Evolutionary conservation across 92 coral and sea anemone species (phyloP).

Genomic region (Heliopora coerulea): DNA sequence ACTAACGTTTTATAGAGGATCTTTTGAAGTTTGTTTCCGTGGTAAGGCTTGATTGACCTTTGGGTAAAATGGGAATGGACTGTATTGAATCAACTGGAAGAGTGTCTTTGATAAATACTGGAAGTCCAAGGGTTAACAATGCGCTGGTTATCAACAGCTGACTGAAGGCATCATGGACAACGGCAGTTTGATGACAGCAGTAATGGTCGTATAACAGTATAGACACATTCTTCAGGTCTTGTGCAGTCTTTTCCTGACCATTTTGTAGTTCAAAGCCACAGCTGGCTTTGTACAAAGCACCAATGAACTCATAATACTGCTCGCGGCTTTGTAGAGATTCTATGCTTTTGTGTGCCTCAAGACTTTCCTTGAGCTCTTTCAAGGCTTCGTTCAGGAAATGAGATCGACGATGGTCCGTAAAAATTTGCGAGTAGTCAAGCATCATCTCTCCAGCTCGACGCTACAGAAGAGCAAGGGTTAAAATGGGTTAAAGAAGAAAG

Average conservation of each 20-base stretch:
- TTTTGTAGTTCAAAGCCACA: conserved; percentile 42
- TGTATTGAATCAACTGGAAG: background rate
- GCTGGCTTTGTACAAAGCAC: conserved; percentile 70
- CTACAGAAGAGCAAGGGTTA: conserved; percentile 38
- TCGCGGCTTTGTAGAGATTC: conserved; percentile 86
- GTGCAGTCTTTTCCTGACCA: conserved; percentile 24
- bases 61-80: conserved; percentile 8
- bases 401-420: conserved; percentile 44
- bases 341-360: conserved; percentile 71
- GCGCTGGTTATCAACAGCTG: conserved; percentile 7
- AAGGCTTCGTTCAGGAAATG: conserved; percentile 56
- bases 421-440: conserved; percentile 65
- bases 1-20: background rate
- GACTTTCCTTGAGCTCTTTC: conserved; percentile 80
- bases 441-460: conserved; percentile 79
- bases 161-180: conserved; percentile 19
- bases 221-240: conserved; percentile 45
- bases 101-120: background rate
- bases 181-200: conserved; percentile 42
- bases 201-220: conserved; percentile 75
- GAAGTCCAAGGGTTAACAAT: conserved; percentile 4
- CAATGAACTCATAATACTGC: conserved; percentile 71
- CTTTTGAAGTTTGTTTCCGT: background rate
- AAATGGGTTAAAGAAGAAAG: background rate
- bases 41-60: background rate